These are phyloP conservation scores for Cuniculus paca DNA, from an alignment of 2,797 vertebrate species.

Conservation along the genomic window DNA sequence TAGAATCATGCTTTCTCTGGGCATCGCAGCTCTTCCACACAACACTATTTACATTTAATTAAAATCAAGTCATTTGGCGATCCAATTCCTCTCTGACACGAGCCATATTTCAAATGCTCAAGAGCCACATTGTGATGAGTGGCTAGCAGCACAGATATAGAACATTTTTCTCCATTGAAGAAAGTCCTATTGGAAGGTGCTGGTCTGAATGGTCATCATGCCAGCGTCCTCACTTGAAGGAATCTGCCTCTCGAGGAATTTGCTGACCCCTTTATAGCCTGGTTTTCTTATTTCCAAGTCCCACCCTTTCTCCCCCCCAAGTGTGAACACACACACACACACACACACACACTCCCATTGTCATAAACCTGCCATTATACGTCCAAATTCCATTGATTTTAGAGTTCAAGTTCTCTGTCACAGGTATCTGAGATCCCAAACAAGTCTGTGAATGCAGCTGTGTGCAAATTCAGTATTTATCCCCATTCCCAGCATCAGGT, in stretches of 20 bases:
- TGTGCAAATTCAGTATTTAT: background rate
- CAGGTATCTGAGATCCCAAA: background rate
- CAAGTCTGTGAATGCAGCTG: background rate
- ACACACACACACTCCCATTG: background rate
- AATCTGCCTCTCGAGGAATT: background rate
- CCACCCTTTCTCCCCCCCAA: too few relatives aligned
- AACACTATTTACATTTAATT: conserved; percentile 11
- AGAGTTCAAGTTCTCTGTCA: background rate
- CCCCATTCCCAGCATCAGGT: background rate
- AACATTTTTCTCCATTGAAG: background rate
- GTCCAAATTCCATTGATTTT: background rate
- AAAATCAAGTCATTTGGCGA: background rate
- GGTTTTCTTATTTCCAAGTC: background rate
- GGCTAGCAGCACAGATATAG: background rate
- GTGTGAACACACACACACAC: too few relatives aligned
- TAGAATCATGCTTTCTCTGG: background rate
- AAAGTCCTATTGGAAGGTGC: background rate
- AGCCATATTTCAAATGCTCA: background rate
- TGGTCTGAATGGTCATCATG: background rate
- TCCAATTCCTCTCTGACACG: background rate
- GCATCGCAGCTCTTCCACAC: background rate
- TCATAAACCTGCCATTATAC: background rate
- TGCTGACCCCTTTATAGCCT: background rate
- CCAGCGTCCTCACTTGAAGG: background rate
- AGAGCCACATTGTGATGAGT: accelerated